Evolutionary conservation across 1,140 invertebrate genomes (phyloP), one percentile per base, ranked within the genome.

Genomic region (Eriosoma lanigerum): DNA sequence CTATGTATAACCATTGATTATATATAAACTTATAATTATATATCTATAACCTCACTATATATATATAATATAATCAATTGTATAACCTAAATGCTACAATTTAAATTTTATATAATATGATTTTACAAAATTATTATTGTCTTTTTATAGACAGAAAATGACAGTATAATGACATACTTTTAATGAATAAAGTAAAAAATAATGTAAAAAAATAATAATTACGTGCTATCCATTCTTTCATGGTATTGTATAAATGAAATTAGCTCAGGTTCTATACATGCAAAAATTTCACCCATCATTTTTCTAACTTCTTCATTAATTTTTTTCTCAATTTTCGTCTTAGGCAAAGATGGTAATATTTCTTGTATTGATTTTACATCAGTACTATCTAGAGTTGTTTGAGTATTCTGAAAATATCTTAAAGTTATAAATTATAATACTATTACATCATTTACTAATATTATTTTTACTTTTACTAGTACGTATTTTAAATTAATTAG

Each of bases 181-280:
- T 38, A 38, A 32, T 60, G 29, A 70, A 32, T 60, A 44, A 70
- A 26, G 68, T 24, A 62, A 46, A 81, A 70, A n/a, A n/a, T n/a
- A n/a, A n/a, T n/a, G n/a, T n/a, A n/a, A n/a, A 82, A 60, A 15
- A 46, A 81, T 24, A 48, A 52, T 73, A 89, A 92, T 90, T 87
- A 96, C 93, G 96, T 95, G 82, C 92, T 92, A 86, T 97, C 95
- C 76, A 94, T 89, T 84, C 92, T 92, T 85, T 97, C 95, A 83
- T 95, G 91, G 84, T 94, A 91, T 24, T 89, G 88, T 73, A 98
- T 93, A 83, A 98, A 96, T 83, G 89, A 91, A 64, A 92, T 90
- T 48, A 98, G 87, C 86, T 98, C 95, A 4, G 89, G 88, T 88
- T 98, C 96, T 13, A 98, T 88, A 82, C 90, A 90, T 0, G 92